Conservation (phyloP, 1,140 invertebrate genomes). For the Neodiprion lecontei region DNA sequence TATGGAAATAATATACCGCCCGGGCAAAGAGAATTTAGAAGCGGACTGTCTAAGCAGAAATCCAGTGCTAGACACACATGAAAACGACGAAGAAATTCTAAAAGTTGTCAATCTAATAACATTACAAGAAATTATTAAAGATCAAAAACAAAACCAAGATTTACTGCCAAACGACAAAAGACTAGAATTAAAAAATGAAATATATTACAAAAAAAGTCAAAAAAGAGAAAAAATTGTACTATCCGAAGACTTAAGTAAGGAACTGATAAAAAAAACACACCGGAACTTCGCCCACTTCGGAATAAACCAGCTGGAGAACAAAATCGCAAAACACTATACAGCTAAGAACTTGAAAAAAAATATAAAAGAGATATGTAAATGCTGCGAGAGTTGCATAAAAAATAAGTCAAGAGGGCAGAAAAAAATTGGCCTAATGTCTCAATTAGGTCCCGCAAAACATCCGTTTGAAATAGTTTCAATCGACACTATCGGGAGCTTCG, state of each 20-base stretch:
- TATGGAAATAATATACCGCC: conserved; percentile 15
- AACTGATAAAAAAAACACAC: conserved; percentile 22
- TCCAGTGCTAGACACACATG: conserved; percentile 16
- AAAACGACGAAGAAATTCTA: background rate
- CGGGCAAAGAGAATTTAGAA: conserved; percentile 26
- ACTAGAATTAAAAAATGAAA: background rate
- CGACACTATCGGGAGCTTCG: conserved; percentile 24
- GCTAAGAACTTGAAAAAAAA: conserved; percentile 17
- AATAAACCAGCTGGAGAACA: conserved; percentile 24
- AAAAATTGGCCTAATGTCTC: background rate
- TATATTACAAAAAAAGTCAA: conserved; percentile 28
- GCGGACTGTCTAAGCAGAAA: conserved; percentile 27
- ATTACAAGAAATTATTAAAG: background rate
- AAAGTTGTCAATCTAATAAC: background rate
- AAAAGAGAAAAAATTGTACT: conserved; percentile 32
- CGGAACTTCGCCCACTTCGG: conserved; percentile 19
- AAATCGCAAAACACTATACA: background rate
- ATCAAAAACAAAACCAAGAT: background rate
- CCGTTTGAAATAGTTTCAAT: conserved; percentile 26
- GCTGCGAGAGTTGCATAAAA: conserved; percentile 25
- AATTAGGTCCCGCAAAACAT: background rate
- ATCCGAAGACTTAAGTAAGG: conserved; percentile 23
- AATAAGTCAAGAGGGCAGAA: background rate
- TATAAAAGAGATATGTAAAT: conserved; percentile 24
- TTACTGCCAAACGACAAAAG: background rate